Evolutionary conservation across 2,797 vertebrate species (phyloP), one percentile per base, ranked within the genome.

Genomic region (Tarsius wallacei): DNA sequence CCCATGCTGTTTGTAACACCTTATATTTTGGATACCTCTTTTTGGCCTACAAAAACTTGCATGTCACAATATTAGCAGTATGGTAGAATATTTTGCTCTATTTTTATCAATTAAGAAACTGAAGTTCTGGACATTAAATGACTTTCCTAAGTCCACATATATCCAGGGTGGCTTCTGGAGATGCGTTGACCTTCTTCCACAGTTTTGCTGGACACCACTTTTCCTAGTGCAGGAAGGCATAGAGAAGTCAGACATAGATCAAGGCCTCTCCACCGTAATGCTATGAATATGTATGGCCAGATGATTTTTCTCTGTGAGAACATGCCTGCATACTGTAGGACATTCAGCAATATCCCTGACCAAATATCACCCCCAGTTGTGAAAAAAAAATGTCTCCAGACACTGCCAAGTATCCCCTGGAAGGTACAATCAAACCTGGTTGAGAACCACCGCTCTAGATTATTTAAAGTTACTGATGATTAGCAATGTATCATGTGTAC

Each of bases 321-420:
- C 51, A 13, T 3, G 16, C 33, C 51, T 28, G 42, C 12, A 6
- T 9, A 36, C 22, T 26, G 8, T 8, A 36, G 15, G 2, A 3
- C 24, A n/a, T 16, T 26, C 3, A 47, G 31, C 4, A 59, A 5
- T 19, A 68, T 36, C 28, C 13, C 8, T 7, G 28, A 15, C 47
- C 12, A 36, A 7, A 21, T 36, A 5, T n/a, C 0, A 21, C 17
- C 28, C n/a, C 28, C n/a, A 28, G 4, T 0, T 47, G 28, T 70
- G 66, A 63, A 42, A 55, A 93, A 80, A 11, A 57, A 11, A 49
- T 31, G 2, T 42, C 53, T 87, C 28, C 42, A 66, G 76, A 22
- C 42, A 42, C 49, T 49, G 64, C 13, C 0, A 6, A 19, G 21
- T 47, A 28, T 49, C 49, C 7, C 22, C 24, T 28, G 19, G 33